A percentile compares a stretch with the other conserved stretches of the same genome.
phyloP scores from a whole-genome alignment of 2,888 invertebrate species.

The Macrosoma leucophasiata region DNA sequence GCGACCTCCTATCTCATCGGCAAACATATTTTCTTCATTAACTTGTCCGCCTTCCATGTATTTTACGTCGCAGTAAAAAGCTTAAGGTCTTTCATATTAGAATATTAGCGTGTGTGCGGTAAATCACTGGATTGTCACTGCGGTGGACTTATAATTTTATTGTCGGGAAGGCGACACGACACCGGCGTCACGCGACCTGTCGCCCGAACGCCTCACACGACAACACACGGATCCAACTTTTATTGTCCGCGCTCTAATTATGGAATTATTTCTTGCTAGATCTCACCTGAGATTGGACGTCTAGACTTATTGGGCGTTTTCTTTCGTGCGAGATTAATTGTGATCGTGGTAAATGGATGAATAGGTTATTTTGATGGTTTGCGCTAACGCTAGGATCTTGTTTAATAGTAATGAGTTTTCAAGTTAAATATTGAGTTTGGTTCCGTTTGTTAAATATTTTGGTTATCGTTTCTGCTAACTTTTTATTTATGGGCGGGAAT shows the following conservation, averaged over 20 bases:
- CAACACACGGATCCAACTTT: slow-evolving; percentile 55
- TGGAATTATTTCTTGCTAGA: slow-evolving; percentile 57
- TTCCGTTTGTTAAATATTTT: too few species aligned
- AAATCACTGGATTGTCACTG: slow-evolving; percentile 76
- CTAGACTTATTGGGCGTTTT: slow-evolving; percentile 56
- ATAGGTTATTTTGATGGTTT: slow-evolving; percentile 55
- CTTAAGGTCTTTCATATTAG: slow-evolving; percentile 61
- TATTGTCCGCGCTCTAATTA: slow-evolving; percentile 66
- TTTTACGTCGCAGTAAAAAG: slow-evolving; percentile 54
- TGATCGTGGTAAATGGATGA: slow-evolving; percentile 39
- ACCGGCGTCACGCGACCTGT: slow-evolving; percentile 56
- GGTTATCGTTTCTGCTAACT: too few species aligned
- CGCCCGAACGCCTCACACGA: slow-evolving; percentile 45
- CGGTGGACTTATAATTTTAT: slow-evolving; percentile 74
- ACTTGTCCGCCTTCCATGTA: slow-evolving; percentile 61
- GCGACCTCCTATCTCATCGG: slow-evolving; percentile 47
- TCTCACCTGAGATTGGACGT: slow-evolving; percentile 60
- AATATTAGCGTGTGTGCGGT: slow-evolving; percentile 73
- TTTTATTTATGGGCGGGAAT: too few species aligned
- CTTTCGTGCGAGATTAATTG: slow-evolving; percentile 67
- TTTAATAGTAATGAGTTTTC: too few species aligned
- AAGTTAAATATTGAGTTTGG: too few species aligned
- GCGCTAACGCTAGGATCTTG: too few species aligned
- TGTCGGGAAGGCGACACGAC: slow-evolving; percentile 71
- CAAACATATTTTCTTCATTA: slow-evolving; percentile 66